Percentiles rank a stretch among this genome's conserved stretches.
These are phyloP conservation scores for Procambarus clarkii DNA, from an alignment of 1,140 invertebrate species.

Conservation along the genomic window DNA sequence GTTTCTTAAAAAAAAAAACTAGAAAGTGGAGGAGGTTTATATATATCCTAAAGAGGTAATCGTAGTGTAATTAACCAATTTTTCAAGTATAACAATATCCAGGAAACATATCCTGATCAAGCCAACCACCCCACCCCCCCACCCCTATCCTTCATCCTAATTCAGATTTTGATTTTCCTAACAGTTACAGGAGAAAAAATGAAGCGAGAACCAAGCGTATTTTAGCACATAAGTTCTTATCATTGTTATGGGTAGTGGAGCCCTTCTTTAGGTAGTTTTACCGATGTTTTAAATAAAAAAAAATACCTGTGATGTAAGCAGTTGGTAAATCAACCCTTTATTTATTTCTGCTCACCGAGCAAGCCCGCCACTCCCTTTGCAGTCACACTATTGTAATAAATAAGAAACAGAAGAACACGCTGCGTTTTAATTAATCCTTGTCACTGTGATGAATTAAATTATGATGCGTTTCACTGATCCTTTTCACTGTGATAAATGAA, in stretches of 20 bases:
- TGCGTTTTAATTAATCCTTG: not conserved
- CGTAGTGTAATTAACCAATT: slow-evolving; percentile 40
- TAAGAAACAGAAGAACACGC: slow-evolving; percentile 55
- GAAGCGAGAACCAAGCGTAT: slow-evolving; percentile 19
- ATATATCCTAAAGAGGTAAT: slow-evolving; percentile 33
- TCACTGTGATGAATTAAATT: not conserved
- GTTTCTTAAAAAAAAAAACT: slow-evolving; percentile 4
- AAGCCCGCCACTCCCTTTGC: slow-evolving; percentile 63
- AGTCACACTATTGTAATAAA: slow-evolving; percentile 70
- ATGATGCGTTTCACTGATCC: no score
- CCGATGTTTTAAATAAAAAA: slow-evolving; percentile 49
- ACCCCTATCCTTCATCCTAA: not conserved
- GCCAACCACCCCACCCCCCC: slow-evolving; percentile 26
- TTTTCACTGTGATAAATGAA: no score
- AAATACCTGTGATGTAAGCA: slow-evolving; percentile 66
- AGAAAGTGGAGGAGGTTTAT: slow-evolving; percentile 31
- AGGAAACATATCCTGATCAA: slow-evolving; percentile 48
- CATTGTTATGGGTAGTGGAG: slow-evolving; percentile 65
- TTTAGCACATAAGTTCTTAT: slow-evolving; percentile 55
- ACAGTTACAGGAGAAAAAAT: slow-evolving; percentile 26
- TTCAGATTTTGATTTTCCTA: slow-evolving; percentile 21
- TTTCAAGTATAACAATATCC: slow-evolving; percentile 38
- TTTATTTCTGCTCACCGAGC: slow-evolving; percentile 64
- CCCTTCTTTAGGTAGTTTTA: slow-evolving; percentile 62
- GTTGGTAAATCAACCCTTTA: slow-evolving; percentile 58